Base-by-base conservation (phyloP, 2,888 invertebrate species). In the Drosophila lutescens region DNA sequence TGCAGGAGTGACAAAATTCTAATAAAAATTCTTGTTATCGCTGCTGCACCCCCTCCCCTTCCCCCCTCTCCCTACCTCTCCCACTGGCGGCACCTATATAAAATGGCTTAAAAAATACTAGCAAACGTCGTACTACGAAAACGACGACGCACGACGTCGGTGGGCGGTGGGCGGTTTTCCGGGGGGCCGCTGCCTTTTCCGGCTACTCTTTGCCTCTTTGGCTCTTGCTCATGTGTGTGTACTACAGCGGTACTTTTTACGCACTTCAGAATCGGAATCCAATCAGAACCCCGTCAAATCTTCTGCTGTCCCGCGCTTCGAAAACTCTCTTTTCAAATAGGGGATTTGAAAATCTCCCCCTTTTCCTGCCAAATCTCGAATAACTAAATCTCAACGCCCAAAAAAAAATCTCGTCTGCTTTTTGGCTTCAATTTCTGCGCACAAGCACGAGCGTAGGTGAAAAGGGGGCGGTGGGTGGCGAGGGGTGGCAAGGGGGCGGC, bases 91-190 rank as follows among this genome's bases (percentile, higher is more conserved):
- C 65, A 73, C 66, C 47, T 47, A 61, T 41, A 63, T 51, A 63
- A 66, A 63, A 66, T 43, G 44, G 58, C 57, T 59, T 40, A 40
- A 41, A 34, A 79, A 80, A 69, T 80, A 80, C 86, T 86, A 80
- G 80, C 77, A 58, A 81, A 77, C 81, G 85, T 78, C 80, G 84
- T 81, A 81, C 81, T 80, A 80, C 80, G 80, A 86, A 86, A 82
- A 74, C 84, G 78, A 77, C 83, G 60, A 73, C 86, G 69, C 65
- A 74, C 73, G 71, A 65, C 62, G 50, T 9, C 17, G 40, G 32
- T 17, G 59, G 58, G 56, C 17, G 41, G 58, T 79, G 59, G 68
- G 54, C 61, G 60, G 78, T 44, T 23, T 46, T 46, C 26, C 26
- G 71, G 63, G 76, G 67, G 66, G 60, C 57, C 80, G 72, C 62